Conservation (phyloP, 2,888 invertebrate species). For the Cryptus viduatorius region DNA sequence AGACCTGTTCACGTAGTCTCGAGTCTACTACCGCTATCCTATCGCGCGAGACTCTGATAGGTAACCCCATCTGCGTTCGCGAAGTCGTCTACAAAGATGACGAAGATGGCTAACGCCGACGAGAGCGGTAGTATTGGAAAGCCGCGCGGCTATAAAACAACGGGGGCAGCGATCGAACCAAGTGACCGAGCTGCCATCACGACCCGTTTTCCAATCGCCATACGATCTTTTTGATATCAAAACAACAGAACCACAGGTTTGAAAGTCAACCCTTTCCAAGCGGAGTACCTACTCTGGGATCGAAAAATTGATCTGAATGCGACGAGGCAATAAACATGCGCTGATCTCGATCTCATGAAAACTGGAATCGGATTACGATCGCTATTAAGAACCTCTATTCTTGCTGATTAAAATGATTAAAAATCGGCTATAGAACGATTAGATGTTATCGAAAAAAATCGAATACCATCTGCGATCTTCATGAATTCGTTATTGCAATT, state of each 20-base stretch:
- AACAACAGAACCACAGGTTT: conserved; percentile 24
- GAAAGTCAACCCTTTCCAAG: conserved; percentile 19
- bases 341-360: not conserved
- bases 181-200: conserved; percentile 62
- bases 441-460: not conserved
- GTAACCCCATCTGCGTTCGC: conserved; percentile 11
- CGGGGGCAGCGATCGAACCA: conserved; percentile 75
- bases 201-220: conserved; percentile 13
- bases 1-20: conserved; percentile 30
- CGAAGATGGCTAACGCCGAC: conserved; percentile 16
- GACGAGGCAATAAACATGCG: not conserved
- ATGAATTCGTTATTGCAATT: not conserved
- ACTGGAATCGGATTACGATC: not conserved
- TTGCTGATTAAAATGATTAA: not conserved
- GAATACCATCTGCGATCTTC: not conserved
- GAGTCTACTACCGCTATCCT: conserved; percentile 40
- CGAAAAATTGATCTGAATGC: conserved; percentile 21
- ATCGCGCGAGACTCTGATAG: not conserved
- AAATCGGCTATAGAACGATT: not conserved
- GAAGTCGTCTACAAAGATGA: conserved; percentile 36
- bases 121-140: not conserved
- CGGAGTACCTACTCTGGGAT: conserved; percentile 21
- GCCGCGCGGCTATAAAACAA: conserved; percentile 71
- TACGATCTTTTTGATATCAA: conserved; percentile 48
- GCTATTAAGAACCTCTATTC: not conserved